phyloP scores from a whole-genome alignment of 1,140 invertebrate species.

The Aphaenogaster floridana region DNA sequence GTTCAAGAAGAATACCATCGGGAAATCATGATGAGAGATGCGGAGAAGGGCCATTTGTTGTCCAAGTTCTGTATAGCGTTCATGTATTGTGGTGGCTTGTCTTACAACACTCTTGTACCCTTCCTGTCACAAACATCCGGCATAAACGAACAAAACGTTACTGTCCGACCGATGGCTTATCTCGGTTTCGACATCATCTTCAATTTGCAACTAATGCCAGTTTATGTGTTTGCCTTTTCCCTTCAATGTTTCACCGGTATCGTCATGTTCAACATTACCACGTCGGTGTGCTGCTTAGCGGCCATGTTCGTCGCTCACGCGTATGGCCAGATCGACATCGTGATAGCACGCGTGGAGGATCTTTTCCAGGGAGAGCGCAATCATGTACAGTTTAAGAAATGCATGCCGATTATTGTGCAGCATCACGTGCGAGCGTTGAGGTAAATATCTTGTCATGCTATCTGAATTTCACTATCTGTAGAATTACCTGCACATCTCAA shows the following conservation, averaged over 20 bases:
- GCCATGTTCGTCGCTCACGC: constrained; percentile 76
- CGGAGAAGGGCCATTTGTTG: constrained; percentile 38
- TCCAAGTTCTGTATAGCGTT: constrained; percentile 46
- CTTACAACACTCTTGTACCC: constrained; percentile 55
- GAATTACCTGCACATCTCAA: background rate
- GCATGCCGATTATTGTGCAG: constrained; percentile 25
- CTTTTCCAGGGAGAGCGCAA: constrained; percentile 34
- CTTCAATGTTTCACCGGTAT: constrained; percentile 72
- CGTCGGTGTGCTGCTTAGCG: constrained; percentile 71
- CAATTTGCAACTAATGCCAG: constrained; percentile 70
- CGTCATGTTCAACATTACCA: constrained; percentile 73
- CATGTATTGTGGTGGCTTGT: constrained; percentile 65
- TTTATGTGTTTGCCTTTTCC: constrained; percentile 70
- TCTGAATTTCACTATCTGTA: background rate
- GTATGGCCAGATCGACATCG: constrained; percentile 69
- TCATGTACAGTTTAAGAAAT: background rate
- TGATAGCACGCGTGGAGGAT: constrained; percentile 53
- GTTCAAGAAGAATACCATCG: background rate
- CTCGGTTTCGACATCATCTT: constrained; percentile 73
- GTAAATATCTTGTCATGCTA: constrained; percentile 19
- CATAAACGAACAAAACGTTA: constrained; percentile 24
- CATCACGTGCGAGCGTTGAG: constrained; percentile 50
- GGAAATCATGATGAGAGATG: constrained; percentile 48
- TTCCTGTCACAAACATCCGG: background rate
- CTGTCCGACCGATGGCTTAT: constrained; percentile 64